Conservation (phyloP, 64 coral and sea anemone species). For the Montipora sp. region DNA sequence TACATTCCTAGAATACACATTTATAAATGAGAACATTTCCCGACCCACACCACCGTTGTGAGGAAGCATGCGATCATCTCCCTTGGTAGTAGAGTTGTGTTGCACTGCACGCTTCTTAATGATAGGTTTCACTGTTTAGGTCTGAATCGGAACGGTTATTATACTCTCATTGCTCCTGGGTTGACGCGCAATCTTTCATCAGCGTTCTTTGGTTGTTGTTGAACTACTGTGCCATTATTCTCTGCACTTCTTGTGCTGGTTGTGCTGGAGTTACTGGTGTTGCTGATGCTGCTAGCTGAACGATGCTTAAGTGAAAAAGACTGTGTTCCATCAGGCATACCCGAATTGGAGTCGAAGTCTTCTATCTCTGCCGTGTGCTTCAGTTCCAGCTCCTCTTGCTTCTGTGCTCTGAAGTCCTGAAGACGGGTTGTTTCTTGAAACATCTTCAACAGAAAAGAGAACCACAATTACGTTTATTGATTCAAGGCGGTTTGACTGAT, state of each 20-base stretch:
- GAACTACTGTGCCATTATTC: conserved; percentile 62
- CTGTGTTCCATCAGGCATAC: conserved; percentile 8
- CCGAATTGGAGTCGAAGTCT: conserved; percentile 65
- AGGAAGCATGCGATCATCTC: neutral
- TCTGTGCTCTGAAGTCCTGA: conserved; percentile 52
- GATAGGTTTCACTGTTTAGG: neutral
- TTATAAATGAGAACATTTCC: conserved; percentile 26
- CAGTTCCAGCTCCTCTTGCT: conserved; percentile 43
- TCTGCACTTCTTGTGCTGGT: conserved; percentile 62
- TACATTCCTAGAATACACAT: conserved; percentile 19
- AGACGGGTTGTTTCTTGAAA: conserved; percentile 74
- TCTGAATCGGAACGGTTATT: neutral
- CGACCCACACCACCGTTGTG: neutral
- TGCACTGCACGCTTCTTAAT: conserved; percentile 1
- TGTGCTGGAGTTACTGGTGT: conserved; percentile 52
- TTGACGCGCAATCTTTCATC: conserved; percentile 20
- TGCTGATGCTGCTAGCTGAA: conserved; percentile 53
- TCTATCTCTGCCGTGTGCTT: conserved; percentile 67
- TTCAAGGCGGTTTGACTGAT: no score
- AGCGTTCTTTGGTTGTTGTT: conserved; percentile 28
- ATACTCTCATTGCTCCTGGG: conserved; percentile 19
- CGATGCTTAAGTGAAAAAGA: conserved; percentile 69
- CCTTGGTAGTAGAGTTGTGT: neutral
- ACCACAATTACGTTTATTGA: no score
- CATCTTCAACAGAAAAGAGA: conserved; percentile 49